These are phyloP conservation scores for Didymodactylos carnosus DNA, from an alignment of 2,888 invertebrate genomes.

Conservation along the genomic window DNA sequence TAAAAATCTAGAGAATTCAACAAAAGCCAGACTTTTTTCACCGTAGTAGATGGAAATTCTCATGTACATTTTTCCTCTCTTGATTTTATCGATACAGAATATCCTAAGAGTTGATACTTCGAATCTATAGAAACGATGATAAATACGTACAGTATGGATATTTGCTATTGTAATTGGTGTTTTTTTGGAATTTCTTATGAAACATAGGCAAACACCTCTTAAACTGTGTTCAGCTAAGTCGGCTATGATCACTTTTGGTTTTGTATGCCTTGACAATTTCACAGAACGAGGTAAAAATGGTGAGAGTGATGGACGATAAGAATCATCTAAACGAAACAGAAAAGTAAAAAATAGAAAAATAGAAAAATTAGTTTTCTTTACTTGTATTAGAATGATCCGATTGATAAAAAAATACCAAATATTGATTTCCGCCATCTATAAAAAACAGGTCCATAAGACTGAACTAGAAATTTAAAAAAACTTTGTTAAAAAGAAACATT, in stretches of 20 bases:
- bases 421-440: constrained; percentile 24
- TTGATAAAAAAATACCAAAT: constrained; percentile 30
- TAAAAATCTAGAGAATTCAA: too few species aligned
- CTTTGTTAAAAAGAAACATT: background rate
- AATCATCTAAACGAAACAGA: background rate
- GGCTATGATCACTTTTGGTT: constrained; percentile 32
- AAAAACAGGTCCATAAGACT: constrained; percentile 28
- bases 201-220: constrained; percentile 27
- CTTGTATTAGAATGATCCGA: constrained; percentile 17
- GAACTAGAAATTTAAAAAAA: background rate
- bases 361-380: background rate
- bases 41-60: too few species aligned
- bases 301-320: background rate
- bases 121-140: too few species aligned
- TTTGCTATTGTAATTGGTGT: constrained; percentile 26
- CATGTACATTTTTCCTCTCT: too few species aligned
- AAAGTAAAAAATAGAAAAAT: background rate
- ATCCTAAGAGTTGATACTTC: too few species aligned
- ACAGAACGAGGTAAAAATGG: background rate
- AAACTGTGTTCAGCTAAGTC: constrained; percentile 26
- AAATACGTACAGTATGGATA: constrained; percentile 16
- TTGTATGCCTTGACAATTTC: constrained; percentile 18
- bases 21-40: too few species aligned
- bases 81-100: too few species aligned
- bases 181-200: constrained; percentile 23